phyloP scores from a whole-genome alignment of 2,888 invertebrate species.

The Latrodectus hesperus region DNA sequence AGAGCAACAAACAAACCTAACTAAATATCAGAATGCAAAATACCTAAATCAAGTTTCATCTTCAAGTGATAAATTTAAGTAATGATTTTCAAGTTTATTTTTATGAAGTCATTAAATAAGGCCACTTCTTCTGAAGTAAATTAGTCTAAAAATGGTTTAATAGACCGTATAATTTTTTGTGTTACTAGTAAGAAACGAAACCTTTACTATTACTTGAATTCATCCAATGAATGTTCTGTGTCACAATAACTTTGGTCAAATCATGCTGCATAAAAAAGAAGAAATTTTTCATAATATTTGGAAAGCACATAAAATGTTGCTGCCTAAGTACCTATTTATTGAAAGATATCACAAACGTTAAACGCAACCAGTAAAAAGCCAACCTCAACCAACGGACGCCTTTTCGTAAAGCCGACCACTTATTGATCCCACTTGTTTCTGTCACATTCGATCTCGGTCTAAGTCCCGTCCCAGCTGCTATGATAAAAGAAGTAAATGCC shows the following conservation, averaged over 20 bases:
- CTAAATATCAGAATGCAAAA: too few species aligned
- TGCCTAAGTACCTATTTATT: background rate
- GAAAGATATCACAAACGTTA: constrained; percentile 1
- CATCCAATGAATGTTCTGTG: too few species aligned
- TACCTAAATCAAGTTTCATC: too few species aligned
- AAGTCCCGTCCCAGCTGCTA: constrained; percentile 21
- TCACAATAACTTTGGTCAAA: background rate
- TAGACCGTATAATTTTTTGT: too few species aligned
- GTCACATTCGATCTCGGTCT: constrained; percentile 24
- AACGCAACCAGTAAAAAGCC: background rate
- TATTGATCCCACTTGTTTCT: constrained; percentile 15
- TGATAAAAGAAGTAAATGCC: constrained; percentile 17
- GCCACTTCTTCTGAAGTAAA: too few species aligned
- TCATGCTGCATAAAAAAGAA: background rate
- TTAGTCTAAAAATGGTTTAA: too few species aligned
- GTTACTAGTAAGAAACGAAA: too few species aligned
- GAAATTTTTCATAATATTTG: background rate
- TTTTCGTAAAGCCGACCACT: constrained; percentile 4
- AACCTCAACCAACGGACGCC: background rate
- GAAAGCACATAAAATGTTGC: background rate
- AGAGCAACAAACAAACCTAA: too few species aligned
- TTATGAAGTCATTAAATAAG: too few species aligned
- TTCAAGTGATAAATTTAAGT: too few species aligned
- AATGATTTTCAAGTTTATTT: too few species aligned
- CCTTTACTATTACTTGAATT: too few species aligned